A percentile compares a stretch with the other conserved stretches of the same genome.
These are phyloP conservation scores for Melipona quadrifasciata DNA, from an alignment of 1,140 invertebrate species.

Conservation along the genomic window DNA sequence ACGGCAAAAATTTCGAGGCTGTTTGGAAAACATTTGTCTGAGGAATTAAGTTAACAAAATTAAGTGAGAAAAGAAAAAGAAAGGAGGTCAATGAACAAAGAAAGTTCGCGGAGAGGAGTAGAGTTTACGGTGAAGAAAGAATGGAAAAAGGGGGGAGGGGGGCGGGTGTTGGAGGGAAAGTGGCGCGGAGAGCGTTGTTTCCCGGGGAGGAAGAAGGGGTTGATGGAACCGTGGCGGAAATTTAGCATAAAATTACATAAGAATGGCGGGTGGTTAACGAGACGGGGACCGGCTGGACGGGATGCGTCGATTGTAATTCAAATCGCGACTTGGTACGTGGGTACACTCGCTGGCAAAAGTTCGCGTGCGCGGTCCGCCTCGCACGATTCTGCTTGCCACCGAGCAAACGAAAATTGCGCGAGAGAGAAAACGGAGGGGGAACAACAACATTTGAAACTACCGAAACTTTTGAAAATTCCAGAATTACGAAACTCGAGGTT, in stretches of 20 bases:
- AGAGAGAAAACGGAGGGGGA: too few relatives aligned
- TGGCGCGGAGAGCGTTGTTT: background rate
- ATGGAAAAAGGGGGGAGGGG: background rate
- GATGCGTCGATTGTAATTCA: constrained; percentile 66
- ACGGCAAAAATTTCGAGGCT: too few relatives aligned
- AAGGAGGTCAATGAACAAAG: background rate
- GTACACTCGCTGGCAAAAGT: constrained; percentile 57
- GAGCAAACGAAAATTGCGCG: too few relatives aligned
- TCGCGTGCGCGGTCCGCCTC: background rate
- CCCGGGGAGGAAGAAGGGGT: constrained; percentile 19
- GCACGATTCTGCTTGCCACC: too few relatives aligned
- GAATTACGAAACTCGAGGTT: too few relatives aligned
- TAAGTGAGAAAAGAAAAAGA: too few relatives aligned
- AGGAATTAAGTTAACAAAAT: too few relatives aligned
- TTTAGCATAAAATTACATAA: constrained; percentile 77
- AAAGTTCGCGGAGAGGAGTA: background rate
- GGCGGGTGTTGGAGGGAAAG: too few relatives aligned
- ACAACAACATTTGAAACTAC: too few relatives aligned
- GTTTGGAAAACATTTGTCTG: too few relatives aligned
- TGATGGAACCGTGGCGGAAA: constrained; percentile 42
- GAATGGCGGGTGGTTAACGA: constrained; percentile 74
- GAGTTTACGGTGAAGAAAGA: too few relatives aligned
- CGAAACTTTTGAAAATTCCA: too few relatives aligned
- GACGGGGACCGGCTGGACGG: constrained; percentile 40
- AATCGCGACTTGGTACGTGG: constrained; percentile 58